Evolutionary conservation across 2,888 invertebrate species (phyloP), one percentile per base, ranked within the genome.

Genomic region (Drosophila kanekoi): DNA sequence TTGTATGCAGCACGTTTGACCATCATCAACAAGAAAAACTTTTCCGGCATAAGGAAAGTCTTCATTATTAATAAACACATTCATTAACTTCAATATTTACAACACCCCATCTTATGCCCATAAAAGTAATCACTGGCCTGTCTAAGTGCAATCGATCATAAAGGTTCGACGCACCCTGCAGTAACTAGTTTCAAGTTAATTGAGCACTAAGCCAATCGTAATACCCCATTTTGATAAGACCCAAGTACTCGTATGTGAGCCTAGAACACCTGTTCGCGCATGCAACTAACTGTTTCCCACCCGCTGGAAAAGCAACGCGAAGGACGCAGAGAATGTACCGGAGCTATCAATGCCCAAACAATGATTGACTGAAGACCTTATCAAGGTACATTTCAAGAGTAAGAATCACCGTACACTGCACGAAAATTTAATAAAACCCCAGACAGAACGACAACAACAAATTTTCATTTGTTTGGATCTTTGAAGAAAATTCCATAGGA

Each of bases 261-360:
- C 43, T 53, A 38, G 44, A 81, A 80, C 83, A 83, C 83, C 83
- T 83, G 83, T 63, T 83, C 61, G 20, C 41, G 20, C 43, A 56
- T 48, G 45, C 40, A 48, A 45, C 45, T 37, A 58, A 32, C 14
- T 20, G 14, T 38, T 38, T 52, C 44, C 14, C 33, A n/a, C 11
- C 38, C 43, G n/a, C 16, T 18, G 16, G 16, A 52, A 52, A 38
- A 10, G 47, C 32, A 41, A 14, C 16, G 57, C 40, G 59, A 62
- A 73, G 85, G 88, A 62, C 66, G 72, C 56, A 70, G 66, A 57
- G 40, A 74, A 72, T 81, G 71, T 78, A 89, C 79, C 56, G 38
- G 10, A 53, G 65, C 52, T 75, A 76, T 60, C 73, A 48, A 51
- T 9, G 67, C 28, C 33, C 13, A 9, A n/a, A 10, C 16, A 32